Evolutionary conservation across 2,113 vertebrate genomes (phyloP).

Genomic region (Dipodomys stephensi): DNA sequence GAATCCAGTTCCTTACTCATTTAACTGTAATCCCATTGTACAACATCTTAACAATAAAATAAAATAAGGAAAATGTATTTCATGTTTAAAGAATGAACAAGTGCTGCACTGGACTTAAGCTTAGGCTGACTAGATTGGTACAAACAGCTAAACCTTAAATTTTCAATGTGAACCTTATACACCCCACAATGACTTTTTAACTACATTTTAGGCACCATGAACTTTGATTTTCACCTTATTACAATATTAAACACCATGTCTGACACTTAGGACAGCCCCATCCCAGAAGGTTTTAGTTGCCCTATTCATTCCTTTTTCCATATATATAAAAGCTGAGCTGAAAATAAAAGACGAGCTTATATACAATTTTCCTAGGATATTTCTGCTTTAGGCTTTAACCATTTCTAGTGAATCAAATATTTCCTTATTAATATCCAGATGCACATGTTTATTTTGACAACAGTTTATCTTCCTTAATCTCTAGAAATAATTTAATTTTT

Average conservation of each 20-base stretch:
- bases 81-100: background rate
- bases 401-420: background rate
- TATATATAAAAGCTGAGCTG: background rate
- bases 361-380: background rate
- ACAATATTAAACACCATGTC: background rate
- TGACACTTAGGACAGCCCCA: background rate
- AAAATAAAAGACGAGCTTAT: background rate
- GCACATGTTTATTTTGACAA: background rate
- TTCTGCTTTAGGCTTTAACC: background rate
- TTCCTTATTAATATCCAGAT: background rate
- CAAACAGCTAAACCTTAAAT: background rate
- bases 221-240: background rate
- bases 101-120: background rate
- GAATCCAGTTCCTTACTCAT: too few species aligned
- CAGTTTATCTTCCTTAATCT: background rate
- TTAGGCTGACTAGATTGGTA: background rate
- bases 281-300: background rate
- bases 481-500: background rate
- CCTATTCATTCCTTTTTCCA: background rate
- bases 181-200: background rate
- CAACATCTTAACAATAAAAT: too few species aligned
- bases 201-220: background rate
- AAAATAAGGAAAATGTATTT: too few species aligned
- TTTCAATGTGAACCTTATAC: background rate
- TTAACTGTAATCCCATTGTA: too few species aligned